A percentile compares a stretch with the other conserved stretches of the same genome.
Conservation (phyloP, 2,113 vertebrate genomes). For the Phyllostomus discolor region DNA sequence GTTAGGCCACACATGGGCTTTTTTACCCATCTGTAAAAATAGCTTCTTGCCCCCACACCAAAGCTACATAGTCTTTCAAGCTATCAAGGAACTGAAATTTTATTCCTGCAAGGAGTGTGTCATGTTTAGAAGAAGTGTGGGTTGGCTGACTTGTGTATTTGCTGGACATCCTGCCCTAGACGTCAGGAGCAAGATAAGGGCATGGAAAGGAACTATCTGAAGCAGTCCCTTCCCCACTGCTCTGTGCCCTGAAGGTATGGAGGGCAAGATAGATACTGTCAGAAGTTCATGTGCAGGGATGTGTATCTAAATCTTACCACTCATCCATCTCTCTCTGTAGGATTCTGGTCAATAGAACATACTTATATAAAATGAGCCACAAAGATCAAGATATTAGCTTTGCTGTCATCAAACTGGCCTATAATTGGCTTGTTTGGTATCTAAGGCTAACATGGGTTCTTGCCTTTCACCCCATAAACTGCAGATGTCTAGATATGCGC, state of each 20-base stretch:
- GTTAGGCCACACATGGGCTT: neutral
- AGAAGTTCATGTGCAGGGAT: neutral
- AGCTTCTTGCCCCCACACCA: neutral
- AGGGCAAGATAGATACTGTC: neutral
- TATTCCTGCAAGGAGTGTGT: too few species aligned
- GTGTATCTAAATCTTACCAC: neutral
- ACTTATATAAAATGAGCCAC: neutral
- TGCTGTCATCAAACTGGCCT: neutral
- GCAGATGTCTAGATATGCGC: neutral
- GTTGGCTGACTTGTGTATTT: neutral
- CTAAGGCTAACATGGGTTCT: rapidly evolving
- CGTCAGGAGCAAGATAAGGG: neutral
- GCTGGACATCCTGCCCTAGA: neutral
- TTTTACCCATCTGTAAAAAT: neutral
- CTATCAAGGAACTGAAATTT: neutral
- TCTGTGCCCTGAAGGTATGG: neutral
- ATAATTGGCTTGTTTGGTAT: neutral
- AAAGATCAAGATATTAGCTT: neutral
- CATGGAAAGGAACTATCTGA: neutral
- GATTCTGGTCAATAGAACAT: neutral
- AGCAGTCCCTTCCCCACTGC: rapidly evolving
- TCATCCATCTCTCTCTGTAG: neutral
- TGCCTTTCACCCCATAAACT: neutral
- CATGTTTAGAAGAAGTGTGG: neutral
- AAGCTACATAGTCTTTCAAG: neutral